These are phyloP conservation scores for Macrosoma leucophasiata DNA, from an alignment of 2,888 invertebrate genomes.

Conservation along the genomic window DNA sequence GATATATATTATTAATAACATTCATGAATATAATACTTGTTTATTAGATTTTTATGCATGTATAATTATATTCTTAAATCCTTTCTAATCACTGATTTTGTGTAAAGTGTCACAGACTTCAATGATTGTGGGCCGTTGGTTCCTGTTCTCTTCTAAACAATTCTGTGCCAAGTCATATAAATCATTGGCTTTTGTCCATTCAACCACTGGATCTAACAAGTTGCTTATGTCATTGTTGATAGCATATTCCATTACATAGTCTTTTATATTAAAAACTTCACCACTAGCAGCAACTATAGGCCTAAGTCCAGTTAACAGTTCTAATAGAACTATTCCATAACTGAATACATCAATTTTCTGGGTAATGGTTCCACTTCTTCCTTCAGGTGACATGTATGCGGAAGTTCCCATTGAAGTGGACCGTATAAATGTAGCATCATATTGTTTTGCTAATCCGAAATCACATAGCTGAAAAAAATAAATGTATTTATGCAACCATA, in stretches of 20 bases:
- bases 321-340: slow-evolving; percentile 84
- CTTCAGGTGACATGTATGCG: slow-evolving; percentile 87
- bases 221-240: slow-evolving; percentile 63
- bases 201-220: slow-evolving; percentile 74
- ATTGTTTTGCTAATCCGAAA: slow-evolving; percentile 82
- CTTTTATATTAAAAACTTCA: slow-evolving; percentile 55
- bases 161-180: slow-evolving; percentile 71
- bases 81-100: slow-evolving; percentile 30
- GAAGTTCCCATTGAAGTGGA: slow-evolving; percentile 79
- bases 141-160: slow-evolving; percentile 75
- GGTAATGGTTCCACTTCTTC: slow-evolving; percentile 80
- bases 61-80: background rate
- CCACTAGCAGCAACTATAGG: slow-evolving; percentile 76
- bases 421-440: slow-evolving; percentile 57
- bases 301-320: slow-evolving; percentile 81
- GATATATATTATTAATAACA: slow-evolving; percentile 10
- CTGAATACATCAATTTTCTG: slow-evolving; percentile 85
- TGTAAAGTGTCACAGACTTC: slow-evolving; percentile 57
- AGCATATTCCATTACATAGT: slow-evolving; percentile 71
- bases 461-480: slow-evolving; percentile 79
- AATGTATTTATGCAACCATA: no score
- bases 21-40: no score
- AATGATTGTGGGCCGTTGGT: slow-evolving; percentile 75
- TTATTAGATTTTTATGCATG: no score
- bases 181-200: slow-evolving; percentile 69